Conservation (phyloP, 2,888 invertebrate genomes). For the Nebria salina region DNA sequence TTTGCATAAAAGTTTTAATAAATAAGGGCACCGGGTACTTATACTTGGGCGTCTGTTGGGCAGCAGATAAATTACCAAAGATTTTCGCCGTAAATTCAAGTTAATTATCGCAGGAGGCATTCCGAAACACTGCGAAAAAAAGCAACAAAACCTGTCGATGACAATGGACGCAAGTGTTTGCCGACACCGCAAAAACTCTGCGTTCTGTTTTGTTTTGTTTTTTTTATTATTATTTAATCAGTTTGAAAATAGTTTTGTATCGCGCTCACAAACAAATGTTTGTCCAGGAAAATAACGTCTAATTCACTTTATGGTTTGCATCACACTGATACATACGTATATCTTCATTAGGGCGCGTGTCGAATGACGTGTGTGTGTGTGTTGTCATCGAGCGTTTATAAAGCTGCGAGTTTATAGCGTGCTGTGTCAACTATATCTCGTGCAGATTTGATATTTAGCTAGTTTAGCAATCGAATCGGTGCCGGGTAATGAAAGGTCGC, state of each 20-base stretch:
- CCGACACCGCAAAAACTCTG: conserved; percentile 36
- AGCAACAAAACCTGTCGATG: conserved; percentile 41
- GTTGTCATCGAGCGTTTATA: conserved; percentile 13
- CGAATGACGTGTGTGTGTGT: conserved; percentile 16
- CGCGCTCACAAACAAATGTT: too few species aligned
- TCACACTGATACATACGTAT: conserved; percentile 18
- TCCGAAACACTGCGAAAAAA: conserved; percentile 39
- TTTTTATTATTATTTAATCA: neutral
- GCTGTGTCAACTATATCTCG: conserved; percentile 21
- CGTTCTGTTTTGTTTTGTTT: neutral
- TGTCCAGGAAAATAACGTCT: too few species aligned
- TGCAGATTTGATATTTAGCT: conserved; percentile 21
- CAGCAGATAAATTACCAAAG: conserved; percentile 34
- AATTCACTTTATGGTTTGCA: neutral
- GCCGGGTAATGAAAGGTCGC: conserved; percentile 21
- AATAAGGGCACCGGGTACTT: conserved; percentile 8
- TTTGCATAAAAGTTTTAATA: conserved; percentile 36
- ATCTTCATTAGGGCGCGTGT: conserved; percentile 44
- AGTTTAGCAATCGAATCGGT: conserved; percentile 13
- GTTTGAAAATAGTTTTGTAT: too few species aligned
- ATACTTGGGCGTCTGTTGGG: neutral
- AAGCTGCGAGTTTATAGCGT: conserved; percentile 36
- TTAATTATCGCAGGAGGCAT: conserved; percentile 39
- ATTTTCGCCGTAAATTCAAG: conserved; percentile 44
- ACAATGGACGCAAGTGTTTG: conserved; percentile 46